These are phyloP conservation scores for Barypeithes pellucidus DNA, from an alignment of 2,888 invertebrate species.

Conservation along the genomic window DNA sequence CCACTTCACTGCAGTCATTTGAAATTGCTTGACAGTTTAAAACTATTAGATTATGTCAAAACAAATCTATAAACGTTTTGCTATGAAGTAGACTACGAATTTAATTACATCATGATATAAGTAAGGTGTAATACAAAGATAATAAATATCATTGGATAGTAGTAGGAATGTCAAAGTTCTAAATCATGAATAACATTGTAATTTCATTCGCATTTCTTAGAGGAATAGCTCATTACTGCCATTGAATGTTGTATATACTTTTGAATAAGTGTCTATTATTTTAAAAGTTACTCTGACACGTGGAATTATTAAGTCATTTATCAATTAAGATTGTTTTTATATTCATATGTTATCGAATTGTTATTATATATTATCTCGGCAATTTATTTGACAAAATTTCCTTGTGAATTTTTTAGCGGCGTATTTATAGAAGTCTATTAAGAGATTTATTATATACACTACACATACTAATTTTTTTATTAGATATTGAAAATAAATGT, in stretches of 20 bases:
- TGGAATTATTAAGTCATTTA: conserved; percentile 24
- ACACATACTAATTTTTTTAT: conserved; percentile 65
- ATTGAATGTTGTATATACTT: conserved; percentile 53
- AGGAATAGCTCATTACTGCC: conserved; percentile 61
- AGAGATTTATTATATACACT: conserved; percentile 64
- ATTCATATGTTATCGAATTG: conserved; percentile 40
- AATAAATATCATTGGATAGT: conserved; percentile 20
- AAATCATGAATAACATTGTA: conserved; percentile 35
- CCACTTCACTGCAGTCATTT: too few species aligned
- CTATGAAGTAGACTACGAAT: conserved; percentile 12
- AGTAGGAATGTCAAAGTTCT: conserved; percentile 27
- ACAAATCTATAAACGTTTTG: neutral
- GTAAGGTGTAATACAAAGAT: conserved; percentile 13
- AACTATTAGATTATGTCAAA: neutral
- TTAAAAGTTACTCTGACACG: conserved; percentile 20
- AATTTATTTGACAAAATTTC: conserved; percentile 29
- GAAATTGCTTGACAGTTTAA: too few species aligned
- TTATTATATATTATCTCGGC: conserved; percentile 41
- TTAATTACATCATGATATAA: conserved; percentile 14
- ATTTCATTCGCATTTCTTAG: conserved; percentile 53
- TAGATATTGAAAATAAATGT: conserved; percentile 64
- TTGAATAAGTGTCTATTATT: conserved; percentile 28
- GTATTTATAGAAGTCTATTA: conserved; percentile 56
- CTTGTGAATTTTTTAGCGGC: conserved; percentile 30
- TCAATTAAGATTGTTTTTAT: conserved; percentile 38